Evolutionary conservation across 2,888 invertebrate genomes (phyloP).

Genomic region (Tethea ocularis): DNA sequence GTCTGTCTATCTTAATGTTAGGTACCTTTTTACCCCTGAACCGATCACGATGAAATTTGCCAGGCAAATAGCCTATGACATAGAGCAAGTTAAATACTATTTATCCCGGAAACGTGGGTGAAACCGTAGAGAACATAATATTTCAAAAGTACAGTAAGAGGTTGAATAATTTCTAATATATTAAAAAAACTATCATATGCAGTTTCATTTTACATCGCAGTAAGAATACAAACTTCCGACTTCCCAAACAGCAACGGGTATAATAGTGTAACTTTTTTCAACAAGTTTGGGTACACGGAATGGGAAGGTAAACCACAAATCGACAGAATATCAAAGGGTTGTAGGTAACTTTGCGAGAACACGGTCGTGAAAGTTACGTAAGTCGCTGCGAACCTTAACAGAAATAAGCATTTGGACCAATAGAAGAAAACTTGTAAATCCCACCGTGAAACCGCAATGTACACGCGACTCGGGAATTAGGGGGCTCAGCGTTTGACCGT

Average conservation of each 20-base stretch:
- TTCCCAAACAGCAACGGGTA: not conserved
- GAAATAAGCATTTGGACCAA: constrained; percentile 70
- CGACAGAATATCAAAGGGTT: constrained; percentile 61
- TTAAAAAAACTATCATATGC: too few species aligned
- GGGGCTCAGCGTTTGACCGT: constrained; percentile 42
- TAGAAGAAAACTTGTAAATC: constrained; percentile 79
- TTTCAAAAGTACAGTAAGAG: too few species aligned
- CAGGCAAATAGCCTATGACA: too few species aligned
- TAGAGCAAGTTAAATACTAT: too few species aligned
- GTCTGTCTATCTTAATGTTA: too few species aligned
- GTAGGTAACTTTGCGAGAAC: constrained; percentile 55
- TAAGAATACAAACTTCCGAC: not conserved
- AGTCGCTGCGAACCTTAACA: constrained; percentile 52
- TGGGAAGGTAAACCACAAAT: constrained; percentile 52
- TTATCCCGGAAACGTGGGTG: too few species aligned
- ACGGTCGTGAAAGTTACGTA: constrained; percentile 52
- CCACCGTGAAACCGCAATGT: constrained; percentile 65
- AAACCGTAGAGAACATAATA: too few species aligned
- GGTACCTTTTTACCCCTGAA: too few species aligned
- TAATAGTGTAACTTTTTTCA: constrained; percentile 5
- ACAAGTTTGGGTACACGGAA: constrained; percentile 12
- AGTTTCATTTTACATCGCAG: not conserved
- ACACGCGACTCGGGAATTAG: constrained; percentile 59
- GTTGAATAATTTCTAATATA: too few species aligned
- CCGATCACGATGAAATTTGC: too few species aligned